Conservation (phyloP, 2,113 vertebrate genomes). For the Marcusenius ussheri region DNA sequence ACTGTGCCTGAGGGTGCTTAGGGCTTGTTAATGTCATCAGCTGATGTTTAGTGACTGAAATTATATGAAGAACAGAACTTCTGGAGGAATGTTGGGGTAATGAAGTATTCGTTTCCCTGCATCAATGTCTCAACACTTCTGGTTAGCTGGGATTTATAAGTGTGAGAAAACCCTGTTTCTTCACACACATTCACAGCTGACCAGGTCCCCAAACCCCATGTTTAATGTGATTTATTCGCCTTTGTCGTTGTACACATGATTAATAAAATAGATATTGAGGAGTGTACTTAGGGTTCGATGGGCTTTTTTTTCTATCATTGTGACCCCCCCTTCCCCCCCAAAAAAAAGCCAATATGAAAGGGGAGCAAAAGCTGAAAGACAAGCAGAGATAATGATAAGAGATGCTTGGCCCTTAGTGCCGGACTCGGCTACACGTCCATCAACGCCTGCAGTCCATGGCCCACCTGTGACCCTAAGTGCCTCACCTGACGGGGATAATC, state of each 20-base stretch:
- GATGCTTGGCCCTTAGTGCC: conserved; percentile 65
- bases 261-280: conserved; percentile 62
- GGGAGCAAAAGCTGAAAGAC: conserved; percentile 20
- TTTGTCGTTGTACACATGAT: conserved; percentile 40
- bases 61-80: not conserved
- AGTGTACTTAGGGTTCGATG: conserved; percentile 61
- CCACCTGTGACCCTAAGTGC: conserved; percentile 52
- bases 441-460: conserved; percentile 46
- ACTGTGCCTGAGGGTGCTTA: not conserved
- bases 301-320: not conserved
- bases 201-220: conserved; percentile 44
- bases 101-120: conserved; percentile 22
- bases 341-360: conserved; percentile 42
- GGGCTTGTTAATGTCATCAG: conserved; percentile 20
- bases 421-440: conserved; percentile 45
- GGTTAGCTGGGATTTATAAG: not conserved
- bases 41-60: conserved; percentile 5
- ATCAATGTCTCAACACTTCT: conserved; percentile 31
- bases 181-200: not conserved
- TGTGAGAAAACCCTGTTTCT: conserved; percentile 3
- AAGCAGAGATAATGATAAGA: not conserved
- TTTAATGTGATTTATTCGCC: conserved; percentile 49
- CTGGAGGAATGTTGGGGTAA: not conserved
- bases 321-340: not conserved
- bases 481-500: conserved; percentile 57